Evolutionary conservation across 2,888 invertebrate genomes (phyloP).

Genomic region (Catocala nupta): DNA sequence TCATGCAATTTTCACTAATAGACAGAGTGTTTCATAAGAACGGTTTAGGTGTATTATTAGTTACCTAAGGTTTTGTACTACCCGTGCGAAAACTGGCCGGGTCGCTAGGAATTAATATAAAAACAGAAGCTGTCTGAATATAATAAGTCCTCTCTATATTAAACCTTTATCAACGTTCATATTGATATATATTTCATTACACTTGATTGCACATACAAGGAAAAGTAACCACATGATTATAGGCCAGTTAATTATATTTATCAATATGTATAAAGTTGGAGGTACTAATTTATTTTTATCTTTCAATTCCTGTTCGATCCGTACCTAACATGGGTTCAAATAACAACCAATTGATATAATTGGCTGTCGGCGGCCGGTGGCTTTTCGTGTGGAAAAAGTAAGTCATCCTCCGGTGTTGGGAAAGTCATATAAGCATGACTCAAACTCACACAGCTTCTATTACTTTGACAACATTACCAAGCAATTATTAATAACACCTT

Average conservation of each 20-base stretch:
- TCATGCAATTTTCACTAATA: too few species aligned
- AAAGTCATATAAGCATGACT: conserved; percentile 70
- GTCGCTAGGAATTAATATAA: too few species aligned
- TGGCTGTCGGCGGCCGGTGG: conserved; percentile 73
- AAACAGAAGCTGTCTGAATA: too few species aligned
- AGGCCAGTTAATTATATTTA: conserved; percentile 42
- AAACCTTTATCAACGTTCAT: neutral
- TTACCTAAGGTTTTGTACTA: too few species aligned
- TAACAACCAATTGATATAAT: conserved; percentile 74
- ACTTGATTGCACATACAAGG: conserved; percentile 14
- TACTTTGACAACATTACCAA: conserved; percentile 47
- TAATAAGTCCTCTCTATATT: neutral
- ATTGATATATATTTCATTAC: neutral
- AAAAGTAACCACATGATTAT: conserved; percentile 32
- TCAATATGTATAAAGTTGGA: conserved; percentile 64
- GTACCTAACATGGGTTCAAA: conserved; percentile 80
- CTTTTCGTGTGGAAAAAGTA: conserved; percentile 76
- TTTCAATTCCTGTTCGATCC: conserved; percentile 79
- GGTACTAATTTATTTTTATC: conserved; percentile 85
- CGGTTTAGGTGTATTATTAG: too few species aligned
- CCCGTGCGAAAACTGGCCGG: too few species aligned
- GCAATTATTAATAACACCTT: conserved; percentile 43
- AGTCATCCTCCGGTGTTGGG: conserved; percentile 69
- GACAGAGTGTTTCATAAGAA: too few species aligned
- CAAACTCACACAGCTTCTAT: conserved; percentile 51